Base-by-base conservation (phyloP, 2,888 invertebrate species). In the Heliconius charithonia region DNA sequence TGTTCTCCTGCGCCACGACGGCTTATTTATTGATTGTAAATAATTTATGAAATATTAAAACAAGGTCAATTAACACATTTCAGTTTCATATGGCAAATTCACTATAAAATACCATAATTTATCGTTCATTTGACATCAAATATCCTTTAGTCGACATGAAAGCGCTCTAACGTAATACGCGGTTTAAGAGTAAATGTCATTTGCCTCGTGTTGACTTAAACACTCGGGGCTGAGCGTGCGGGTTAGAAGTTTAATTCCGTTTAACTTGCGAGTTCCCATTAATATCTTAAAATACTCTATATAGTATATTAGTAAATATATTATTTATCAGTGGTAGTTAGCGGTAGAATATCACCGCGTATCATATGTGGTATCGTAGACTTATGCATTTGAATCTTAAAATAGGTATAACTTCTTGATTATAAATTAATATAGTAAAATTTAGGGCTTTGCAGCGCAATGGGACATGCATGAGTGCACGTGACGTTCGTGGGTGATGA, bases 111-210 rank as follows among this genome's bases (percentile, higher is more conserved):
- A 29, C 4, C 56, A 71, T 12, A 22, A 29, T 56, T 4, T 29
- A 29, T 32, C 10, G 22, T 56, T 71, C 56, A 56, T 71, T 56
- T 71, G 51, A 56, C 32, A 12, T 56, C 32, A 56, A 56, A 71
- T 56, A 56, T 71, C 56, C 71, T n/a, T 51, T 72, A 10, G n/a
- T 56, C 16, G 51, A 32, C 32, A 56, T 56, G 71, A 72, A 41
- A 37, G 73, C 37, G n/a, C 41, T 69, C 41, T 45, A 41, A 27
- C 25, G n/a, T 22, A 25, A 63, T 74, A 32, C 6, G 73, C 2
- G 73, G 63, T 25, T 63, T 63, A 41, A 63, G 25, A 74, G 73
- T 74, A 41, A 74, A 74, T 63, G 63, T 74, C 73, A 74, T 74
- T 37, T 74, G 19, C n/a, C 62, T 41, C 41, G 73, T 63, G 41